Conservation (phyloP, 2,888 invertebrate genomes). For the Anoncus sp. region DNA sequence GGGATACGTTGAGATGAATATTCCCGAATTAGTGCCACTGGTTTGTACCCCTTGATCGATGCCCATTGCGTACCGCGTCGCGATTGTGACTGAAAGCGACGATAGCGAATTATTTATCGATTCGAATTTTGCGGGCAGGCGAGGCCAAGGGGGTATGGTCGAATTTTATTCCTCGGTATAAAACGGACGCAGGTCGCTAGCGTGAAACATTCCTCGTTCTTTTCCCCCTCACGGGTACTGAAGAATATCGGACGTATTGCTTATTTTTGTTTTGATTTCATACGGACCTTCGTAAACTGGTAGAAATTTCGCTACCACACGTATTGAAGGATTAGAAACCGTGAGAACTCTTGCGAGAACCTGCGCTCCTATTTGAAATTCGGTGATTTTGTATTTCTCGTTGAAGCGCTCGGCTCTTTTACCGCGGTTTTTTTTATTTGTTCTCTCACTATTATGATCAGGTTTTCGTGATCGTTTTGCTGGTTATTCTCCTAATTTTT, state of each 20-base stretch:
- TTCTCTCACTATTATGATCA: background rate
- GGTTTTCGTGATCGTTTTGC: background rate
- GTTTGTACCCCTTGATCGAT: background rate
- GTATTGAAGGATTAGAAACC: background rate
- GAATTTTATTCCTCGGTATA: background rate
- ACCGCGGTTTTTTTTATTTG: background rate
- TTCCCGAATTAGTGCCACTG: background rate
- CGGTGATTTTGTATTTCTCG: background rate
- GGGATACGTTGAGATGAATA: background rate
- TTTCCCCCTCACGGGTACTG: background rate
- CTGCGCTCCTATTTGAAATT: background rate
- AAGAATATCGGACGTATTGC: background rate
- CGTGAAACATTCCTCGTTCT: background rate
- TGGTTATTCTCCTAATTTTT: background rate
- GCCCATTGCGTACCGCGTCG: too few species aligned
- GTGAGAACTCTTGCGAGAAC: background rate
- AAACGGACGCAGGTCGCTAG: background rate
- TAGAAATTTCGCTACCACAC: background rate
- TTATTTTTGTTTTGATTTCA: background rate
- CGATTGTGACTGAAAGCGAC: background rate
- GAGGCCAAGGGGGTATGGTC: too few species aligned
- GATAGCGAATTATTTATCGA: background rate
- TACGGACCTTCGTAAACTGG: background rate
- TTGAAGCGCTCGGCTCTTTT: background rate
- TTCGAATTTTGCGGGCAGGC: background rate